Base-by-base conservation (phyloP, 2,888 invertebrate genomes). In the Callosobruchus maculatus region DNA sequence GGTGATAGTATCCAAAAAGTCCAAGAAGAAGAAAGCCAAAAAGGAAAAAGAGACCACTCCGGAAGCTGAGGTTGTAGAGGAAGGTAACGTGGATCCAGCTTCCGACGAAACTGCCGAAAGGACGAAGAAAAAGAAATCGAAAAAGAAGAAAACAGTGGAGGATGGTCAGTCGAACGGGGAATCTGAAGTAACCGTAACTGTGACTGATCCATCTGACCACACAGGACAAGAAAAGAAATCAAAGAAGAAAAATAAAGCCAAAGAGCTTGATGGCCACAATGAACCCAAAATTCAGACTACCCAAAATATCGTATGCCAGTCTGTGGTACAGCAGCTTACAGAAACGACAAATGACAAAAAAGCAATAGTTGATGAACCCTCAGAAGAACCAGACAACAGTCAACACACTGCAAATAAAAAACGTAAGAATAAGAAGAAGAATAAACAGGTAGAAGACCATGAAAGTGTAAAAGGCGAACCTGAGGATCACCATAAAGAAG, bases 21-120 rank as follows among this genome's bases (percentile, higher is more conserved):
- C 68, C 69, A 73, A 74, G 70, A 75, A 75, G 70, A 74, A 75
- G 68, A 72, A 71, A 70, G 72, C 71, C 20, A 74, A 74, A 66
- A 74, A 49, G 18, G 49, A 18, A 49, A 49, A 49, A 18, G 49
- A 74, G 49, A 72, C 70, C 13, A 26, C 71, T 30, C 72, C 71
- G 68, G 75, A 71, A 72, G 69, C 26, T 67, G 72, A 72, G 22
- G 70, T 21, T 5, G n/a, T 20, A 21, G 20, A 70, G 26, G 70
- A 70, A 21, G 26, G 20, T 70, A 21, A 18, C 7, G 5, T 69
- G 20, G 22, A 69, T 7, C 69, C n/a, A 21, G 18, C 70, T 70
- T 22, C 22, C 2, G 21, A 26, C 4, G 70, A 26, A 26, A 26
- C 70, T 26, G 21, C 13, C 1, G 26, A 70, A 5, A 20, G 21